phyloP scores from a whole-genome alignment of 2,797 vertebrate species.

The Antennarius maculatus region DNA sequence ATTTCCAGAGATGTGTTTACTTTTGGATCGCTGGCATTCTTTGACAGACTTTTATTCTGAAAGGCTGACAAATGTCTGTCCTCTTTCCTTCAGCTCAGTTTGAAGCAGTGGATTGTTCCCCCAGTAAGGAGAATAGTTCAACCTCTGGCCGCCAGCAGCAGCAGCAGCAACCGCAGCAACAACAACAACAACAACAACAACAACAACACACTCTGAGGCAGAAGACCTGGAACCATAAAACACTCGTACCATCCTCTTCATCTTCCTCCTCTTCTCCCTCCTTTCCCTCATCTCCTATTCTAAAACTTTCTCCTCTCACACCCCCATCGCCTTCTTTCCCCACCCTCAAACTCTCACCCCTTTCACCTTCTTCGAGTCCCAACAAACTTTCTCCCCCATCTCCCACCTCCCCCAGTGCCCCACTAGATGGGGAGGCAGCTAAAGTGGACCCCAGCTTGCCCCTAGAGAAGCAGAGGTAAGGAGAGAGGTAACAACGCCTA shows the following conservation, averaged over 20 bases:
- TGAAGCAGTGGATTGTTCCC: slow-evolving; percentile 83
- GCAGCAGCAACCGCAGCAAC: slow-evolving; percentile 25
- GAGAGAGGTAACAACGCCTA: background rate
- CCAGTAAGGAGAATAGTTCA: slow-evolving; percentile 82
- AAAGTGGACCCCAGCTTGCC: slow-evolving; percentile 87
- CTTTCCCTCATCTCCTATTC: slow-evolving; percentile 74
- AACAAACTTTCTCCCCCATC: slow-evolving; percentile 65
- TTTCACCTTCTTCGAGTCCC: slow-evolving; percentile 53
- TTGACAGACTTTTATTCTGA: slow-evolving; percentile 46
- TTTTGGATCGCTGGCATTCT: slow-evolving; percentile 43
- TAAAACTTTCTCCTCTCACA: slow-evolving; percentile 69
- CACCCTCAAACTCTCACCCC: slow-evolving; percentile 54
- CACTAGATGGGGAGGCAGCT: slow-evolving; percentile 76
- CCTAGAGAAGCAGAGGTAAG: slow-evolving; percentile 94
- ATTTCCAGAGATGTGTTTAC: slow-evolving; percentile 62
- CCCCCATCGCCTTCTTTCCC: slow-evolving; percentile 58
- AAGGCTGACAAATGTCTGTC: slow-evolving; percentile 53
- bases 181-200: slow-evolving; percentile 48
- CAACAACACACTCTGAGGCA: slow-evolving; percentile 80
- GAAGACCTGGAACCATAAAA: slow-evolving; percentile 92
- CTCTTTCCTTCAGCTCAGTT: slow-evolving; percentile 87
- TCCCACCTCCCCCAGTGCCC: slow-evolving; percentile 56
- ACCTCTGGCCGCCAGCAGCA: slow-evolving; percentile 33
- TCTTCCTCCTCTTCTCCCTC: slow-evolving; percentile 63
- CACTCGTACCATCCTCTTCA: slow-evolving; percentile 76